These are phyloP conservation scores for Pantherophis vulpinus DNA, from an alignment of 2,797 vertebrate species.

Conservation along the genomic window DNA sequence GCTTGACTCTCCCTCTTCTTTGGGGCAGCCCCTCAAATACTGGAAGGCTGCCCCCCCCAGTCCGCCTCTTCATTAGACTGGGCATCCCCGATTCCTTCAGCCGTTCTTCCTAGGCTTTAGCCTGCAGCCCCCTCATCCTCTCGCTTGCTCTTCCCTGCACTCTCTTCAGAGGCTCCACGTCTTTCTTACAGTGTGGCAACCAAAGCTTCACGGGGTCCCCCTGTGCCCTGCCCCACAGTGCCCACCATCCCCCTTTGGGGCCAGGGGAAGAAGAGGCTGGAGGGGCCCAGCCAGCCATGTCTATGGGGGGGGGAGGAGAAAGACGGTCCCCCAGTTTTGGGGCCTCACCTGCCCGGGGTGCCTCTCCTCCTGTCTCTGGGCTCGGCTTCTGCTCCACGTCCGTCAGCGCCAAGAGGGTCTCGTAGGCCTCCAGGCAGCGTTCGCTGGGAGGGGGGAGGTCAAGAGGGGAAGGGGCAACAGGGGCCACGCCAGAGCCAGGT, in stretches of 20 bases:
- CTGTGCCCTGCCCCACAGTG: background rate
- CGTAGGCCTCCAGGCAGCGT: conserved; percentile 79
- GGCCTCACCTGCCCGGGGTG: background rate
- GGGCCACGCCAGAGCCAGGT: background rate
- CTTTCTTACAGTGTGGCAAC: no score
- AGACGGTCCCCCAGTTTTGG: accelerated
- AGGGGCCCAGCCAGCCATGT: background rate
- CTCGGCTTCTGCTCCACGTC: conserved; percentile 58
- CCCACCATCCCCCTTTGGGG: background rate
- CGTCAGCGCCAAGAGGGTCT: conserved; percentile 75
- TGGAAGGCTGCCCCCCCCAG: no score
- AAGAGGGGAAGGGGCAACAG: background rate
- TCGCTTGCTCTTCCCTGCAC: no score
- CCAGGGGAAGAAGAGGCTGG: background rate
- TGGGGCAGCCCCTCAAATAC: no score
- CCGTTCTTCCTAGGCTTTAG: no score
- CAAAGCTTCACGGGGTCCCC: background rate
- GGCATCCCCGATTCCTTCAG: no score
- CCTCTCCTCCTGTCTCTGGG: background rate
- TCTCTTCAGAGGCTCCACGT: no score
- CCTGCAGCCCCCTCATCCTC: no score
- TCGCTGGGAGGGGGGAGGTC: conserved; percentile 72
- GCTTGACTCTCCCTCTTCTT: no score
- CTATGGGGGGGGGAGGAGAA: background rate
- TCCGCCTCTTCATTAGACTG: no score